Base-by-base conservation (phyloP, 37 sponge, comb jelly and placozoan species). In the Lycopodina hypogea region DNA sequence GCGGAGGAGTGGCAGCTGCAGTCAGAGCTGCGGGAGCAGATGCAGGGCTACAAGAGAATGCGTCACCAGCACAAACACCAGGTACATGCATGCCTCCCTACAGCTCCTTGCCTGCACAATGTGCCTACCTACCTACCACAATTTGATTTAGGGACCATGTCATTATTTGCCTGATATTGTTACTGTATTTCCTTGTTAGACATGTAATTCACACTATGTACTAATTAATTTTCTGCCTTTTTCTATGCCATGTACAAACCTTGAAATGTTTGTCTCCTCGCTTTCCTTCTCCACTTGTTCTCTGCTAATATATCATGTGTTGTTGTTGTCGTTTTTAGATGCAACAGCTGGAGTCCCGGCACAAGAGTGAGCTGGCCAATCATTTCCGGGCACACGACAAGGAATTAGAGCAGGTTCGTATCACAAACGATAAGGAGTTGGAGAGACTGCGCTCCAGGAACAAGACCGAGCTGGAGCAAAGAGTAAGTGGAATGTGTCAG, bases 1-100 rank as follows among this genome's bases (percentile, higher is more conserved):
- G 91, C 86, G 28, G 85, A 88, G 55, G 94, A 98, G 78, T 79
- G 82, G 64, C 88, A 88, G 60, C 78, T 91, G 8, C 90, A 93
- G 78, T 91, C 84, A 38, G 96, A 98, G 80, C 84, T 98, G 29
- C 81, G 82, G 60, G 93, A 98, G 35, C 99, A 98, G 86, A 94
- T 98, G 94, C 73, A 83, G 30, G 90, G 95, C 30, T 95, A 95
- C 80, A 98, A 98, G 85, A 83, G 94, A 80, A 86, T 99, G 89
- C 87, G 97, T 36, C 94, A 93, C 60, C 92, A 91, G 56, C 97
- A 99, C 82, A 86, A 90, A 51, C 81, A 79, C 58, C 97, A 96
- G 88, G 87, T 96, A 70, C 39, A 80, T 61, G 29, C 52, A 40
- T 22, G 77, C 14, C 42, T 45, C 8, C 48, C n/a, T n/a, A n/a